Evolutionary conservation across 1,140 invertebrate species (phyloP), one percentile per base, ranked within the genome.

Genomic region (Drosophila ambigua): DNA sequence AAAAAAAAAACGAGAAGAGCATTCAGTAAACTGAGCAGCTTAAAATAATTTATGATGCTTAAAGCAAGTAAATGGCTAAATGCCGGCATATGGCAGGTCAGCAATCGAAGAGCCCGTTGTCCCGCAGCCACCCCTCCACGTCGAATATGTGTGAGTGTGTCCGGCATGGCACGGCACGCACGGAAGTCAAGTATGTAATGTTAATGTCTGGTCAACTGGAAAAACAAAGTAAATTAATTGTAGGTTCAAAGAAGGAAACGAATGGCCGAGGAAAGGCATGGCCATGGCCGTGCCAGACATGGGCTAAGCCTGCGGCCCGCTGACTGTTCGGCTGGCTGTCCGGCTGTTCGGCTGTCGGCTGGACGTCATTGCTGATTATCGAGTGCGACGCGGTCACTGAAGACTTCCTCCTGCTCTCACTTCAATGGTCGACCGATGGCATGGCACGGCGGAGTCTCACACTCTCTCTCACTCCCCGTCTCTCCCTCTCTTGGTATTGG

Each of bases 161-260:
- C 28, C 23, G 26, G 26, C 26, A 28, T 5, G 35, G 35, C 35
- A 39, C 46, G 69, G 79, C 83, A 87, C 76, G 83, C 79, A 88
- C 84, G 84, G 79, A 88, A 88, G 83, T 88, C 83, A 89, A 88
- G 83, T 83, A 89, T 83, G 83, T 88, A 88, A 88, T 88, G 83
- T 88, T 88, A 88, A 88, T 88, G 79, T 88, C 83, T 88, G 83
- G 83, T 88, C 83, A 88, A 87, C 83, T 88, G 83, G 83, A 88
- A 88, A 87, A 88, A 88, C 83, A 88, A 88, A 88, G 83, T 88
- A 88, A 88, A 88, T 88, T 88, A 88, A 88, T 88, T 88, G 83
- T 79, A 83, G 79, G 83, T 88, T 88, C 83, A 88, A 79, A 79
- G 83, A 76, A 73, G 67, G 68, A 35, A 73, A 64, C 45, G 50